These are phyloP conservation scores for Peromyscus nudipes DNA, from an alignment of 2,797 vertebrate species.

Conservation along the genomic window DNA sequence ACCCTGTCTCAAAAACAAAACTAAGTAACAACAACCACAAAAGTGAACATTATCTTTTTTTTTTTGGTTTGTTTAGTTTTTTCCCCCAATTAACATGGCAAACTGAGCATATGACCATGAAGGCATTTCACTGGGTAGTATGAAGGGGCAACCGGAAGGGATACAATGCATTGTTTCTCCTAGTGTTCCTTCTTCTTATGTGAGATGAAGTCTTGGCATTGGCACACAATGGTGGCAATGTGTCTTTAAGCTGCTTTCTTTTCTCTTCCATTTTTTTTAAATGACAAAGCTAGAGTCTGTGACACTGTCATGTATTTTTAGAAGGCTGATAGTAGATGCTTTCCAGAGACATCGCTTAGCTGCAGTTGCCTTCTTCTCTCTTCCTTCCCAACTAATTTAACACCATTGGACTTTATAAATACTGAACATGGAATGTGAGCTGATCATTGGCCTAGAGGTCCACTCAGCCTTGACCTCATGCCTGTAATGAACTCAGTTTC, in stretches of 20 bases:
- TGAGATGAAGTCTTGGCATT: conserved; percentile 62
- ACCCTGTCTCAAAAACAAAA: background rate
- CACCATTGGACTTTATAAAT: conserved; percentile 84
- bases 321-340: conserved; percentile 57
- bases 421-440: conserved; percentile 45
- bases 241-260: conserved; percentile 32
- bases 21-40: background rate
- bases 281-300: background rate
- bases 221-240: background rate
- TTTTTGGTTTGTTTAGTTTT: conserved; percentile 13
- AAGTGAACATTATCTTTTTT: background rate
- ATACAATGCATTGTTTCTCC: background rate
- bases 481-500: conserved; percentile 81
- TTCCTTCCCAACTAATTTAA: conserved; percentile 81
- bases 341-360: conserved; percentile 76
- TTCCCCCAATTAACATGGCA: conserved; percentile 28
- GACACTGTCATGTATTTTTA: conserved; percentile 69
- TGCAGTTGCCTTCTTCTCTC: conserved; percentile 76
- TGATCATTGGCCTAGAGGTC: conserved; percentile 81
- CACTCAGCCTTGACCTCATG: conserved; percentile 83
- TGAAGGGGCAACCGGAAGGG: background rate
- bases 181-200: background rate
- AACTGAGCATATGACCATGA: background rate
- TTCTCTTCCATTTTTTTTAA: conserved; percentile 32
- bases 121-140: background rate